Base-by-base conservation (phyloP, 1,140 invertebrate genomes). In the Lineus longissimus region DNA sequence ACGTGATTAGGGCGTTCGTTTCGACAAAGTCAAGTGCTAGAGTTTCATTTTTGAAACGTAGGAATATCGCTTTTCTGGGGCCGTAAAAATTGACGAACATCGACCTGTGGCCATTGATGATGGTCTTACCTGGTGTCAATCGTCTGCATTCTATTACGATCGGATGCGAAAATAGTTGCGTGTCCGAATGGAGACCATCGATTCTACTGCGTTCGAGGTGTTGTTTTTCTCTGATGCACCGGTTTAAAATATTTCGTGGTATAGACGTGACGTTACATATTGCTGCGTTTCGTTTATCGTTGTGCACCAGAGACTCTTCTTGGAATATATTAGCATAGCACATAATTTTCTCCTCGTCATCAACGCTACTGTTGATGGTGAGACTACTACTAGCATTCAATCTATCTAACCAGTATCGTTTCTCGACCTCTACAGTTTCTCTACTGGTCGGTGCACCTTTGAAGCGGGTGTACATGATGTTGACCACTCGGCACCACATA, bases 191-290 rank as follows among this genome's bases (percentile, higher is more conserved):
- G 6, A 51, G n/a, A 4, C 47, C 47, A n/a, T 51, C 47, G 6
- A 51, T 4, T 9, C 19, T 7, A 7, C 9, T 9, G 6, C 47
- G 47, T 19, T 51, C n/a, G 6, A 51, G n/a, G n/a, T 51, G 47
- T 51, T 51, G 47, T 4, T 51, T 51, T 51, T 51, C 47, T 51
- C n/a, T 27, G 6, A 51, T n/a, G 25, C 47, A 51, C 25, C n/a
- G 6, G 6, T 51, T 4, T n/a, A 51, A 51, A 7, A 51, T 27
- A 4, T 51, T 6, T 51, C n/a, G 6, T 6, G 47, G 47, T 51
- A 51, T 6, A n/a, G 6, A 19, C 6, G 4, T 27, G n/a, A 4
- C n/a, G 47, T 51, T n/a, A 23, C 11, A 43, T 43, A 13, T 43
- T 43, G 11, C 19, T 27, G 9, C 25, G 47, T 6, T 19, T 7